These are phyloP conservation scores for Margarornis squamiger DNA, from an alignment of 2,797 vertebrate genomes.

Conservation along the genomic window DNA sequence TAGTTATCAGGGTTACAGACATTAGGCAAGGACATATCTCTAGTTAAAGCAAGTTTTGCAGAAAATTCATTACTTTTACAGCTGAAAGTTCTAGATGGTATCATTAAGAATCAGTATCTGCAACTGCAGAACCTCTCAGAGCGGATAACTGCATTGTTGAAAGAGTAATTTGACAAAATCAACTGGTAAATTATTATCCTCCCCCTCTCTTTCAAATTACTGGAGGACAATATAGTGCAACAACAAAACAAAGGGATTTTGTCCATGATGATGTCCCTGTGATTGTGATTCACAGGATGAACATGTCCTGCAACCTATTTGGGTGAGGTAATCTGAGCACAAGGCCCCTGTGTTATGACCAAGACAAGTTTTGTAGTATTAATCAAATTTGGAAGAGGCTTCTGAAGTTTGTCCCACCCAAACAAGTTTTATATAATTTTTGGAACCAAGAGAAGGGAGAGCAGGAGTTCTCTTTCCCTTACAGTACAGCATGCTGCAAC, in stretches of 20 bases:
- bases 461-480: neutral
- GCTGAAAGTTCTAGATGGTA: neutral
- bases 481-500: neutral
- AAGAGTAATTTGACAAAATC: neutral
- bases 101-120: neutral
- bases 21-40: neutral
- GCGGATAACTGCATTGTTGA: neutral
- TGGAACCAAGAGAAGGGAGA: neutral
- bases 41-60: neutral
- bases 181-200: neutral
- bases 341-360: neutral
- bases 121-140: neutral
- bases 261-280: neutral
- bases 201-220: neutral
- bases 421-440: neutral
- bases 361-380: neutral
- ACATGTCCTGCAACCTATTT: neutral
- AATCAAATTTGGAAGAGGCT: neutral
- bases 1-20: neutral
- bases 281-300: neutral
- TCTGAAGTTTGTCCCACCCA: neutral
- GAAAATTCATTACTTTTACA: neutral
- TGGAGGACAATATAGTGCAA: neutral
- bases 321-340: accelerated
- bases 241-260: neutral